Base-by-base conservation (phyloP, 2,888 invertebrate genomes). In the Eugnorisma glareosa region DNA sequence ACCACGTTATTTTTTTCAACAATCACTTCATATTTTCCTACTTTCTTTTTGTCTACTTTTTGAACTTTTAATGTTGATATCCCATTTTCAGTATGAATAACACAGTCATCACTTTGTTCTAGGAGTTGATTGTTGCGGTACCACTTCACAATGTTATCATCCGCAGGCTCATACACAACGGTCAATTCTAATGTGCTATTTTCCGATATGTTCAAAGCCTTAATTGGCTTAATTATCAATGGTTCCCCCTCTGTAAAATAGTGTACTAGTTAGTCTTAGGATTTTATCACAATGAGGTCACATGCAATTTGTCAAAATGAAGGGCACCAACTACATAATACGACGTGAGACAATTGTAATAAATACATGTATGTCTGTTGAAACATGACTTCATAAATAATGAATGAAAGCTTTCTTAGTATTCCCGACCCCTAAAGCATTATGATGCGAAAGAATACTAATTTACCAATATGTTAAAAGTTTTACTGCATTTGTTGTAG, bases 1-100 rank as follows among this genome's bases (percentile, higher is more conserved):
- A 98, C 98, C 21, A 98, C 98, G 67, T 97, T 97, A 79, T 97
- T 97, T 94, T 98, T 98, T 89, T 97, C 97, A n/a, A 98, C 98
- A 43, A 98, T 97, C 24, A 99, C 98, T 97, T 99, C 99, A 94
- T 99, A 99, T 94, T 98, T 99, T 45, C 99, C 99, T 79, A 97
- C 97, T 91, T 98, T 98, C 90, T 98, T 98, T 92, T 98, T 98
- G 64, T 97, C 97, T 88, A 97, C 97, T 84, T 98, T 97, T 57
- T 97, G 95, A 79, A 99, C 97, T 86, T 94, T 97, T 43, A 99
- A 94, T 64, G 95, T 97, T 0, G 98, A 98, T 81, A 96, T 97
- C 67, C 97, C 97, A 79, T 97, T 97, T 83, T 97, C 97, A 35
- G 96, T 97, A 11, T 95, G 94, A 71, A 98, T 97, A 57, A 95